Evolutionary conservation across 2,888 invertebrate species (phyloP).

Genomic region (Ormyrus nitidulus): DNA sequence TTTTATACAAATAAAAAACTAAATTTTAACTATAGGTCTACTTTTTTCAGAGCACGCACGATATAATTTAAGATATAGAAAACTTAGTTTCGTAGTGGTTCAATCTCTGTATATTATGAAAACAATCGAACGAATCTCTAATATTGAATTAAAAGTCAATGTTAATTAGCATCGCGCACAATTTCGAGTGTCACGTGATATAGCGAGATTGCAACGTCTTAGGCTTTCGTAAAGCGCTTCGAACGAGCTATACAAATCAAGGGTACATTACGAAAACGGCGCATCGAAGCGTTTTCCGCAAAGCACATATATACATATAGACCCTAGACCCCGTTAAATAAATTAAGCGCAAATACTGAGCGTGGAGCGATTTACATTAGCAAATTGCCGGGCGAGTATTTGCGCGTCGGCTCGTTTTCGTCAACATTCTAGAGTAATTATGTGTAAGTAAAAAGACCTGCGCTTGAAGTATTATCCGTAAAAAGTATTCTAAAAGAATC

Average conservation of each 20-base stretch:
- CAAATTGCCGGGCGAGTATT: conserved; percentile 54
- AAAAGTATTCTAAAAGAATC: conserved; percentile 25
- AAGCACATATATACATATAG: conserved; percentile 29
- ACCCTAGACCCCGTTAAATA: conserved; percentile 36
- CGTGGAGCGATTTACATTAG: conserved; percentile 28
- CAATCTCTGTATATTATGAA: conserved; percentile 32
- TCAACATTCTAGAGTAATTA: conserved; percentile 59
- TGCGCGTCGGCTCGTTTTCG: conserved; percentile 61
- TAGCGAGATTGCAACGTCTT: conserved; percentile 31
- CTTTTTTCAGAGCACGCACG: conserved; percentile 52
- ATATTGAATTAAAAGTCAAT: neutral
- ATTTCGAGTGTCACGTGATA: conserved; percentile 16
- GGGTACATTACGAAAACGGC: neutral
- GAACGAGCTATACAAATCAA: neutral
- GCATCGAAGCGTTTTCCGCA: conserved; percentile 25
- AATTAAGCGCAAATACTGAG: conserved; percentile 49
- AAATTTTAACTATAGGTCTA: conserved; percentile 18
- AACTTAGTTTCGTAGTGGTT: conserved; percentile 31
- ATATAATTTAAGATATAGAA: conserved; percentile 36
- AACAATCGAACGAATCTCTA: neutral
- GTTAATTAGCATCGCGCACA: neutral
- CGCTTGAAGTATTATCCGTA: conserved; percentile 31
- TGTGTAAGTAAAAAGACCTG: conserved; percentile 60
- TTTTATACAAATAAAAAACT: conserved; percentile 25
- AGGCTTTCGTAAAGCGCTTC: conserved; percentile 32